Percentiles rank a stretch among this genome's conserved stretches.
phyloP scores from a whole-genome alignment of 1,140 invertebrate species.

The Leptonema lineaticorne region DNA sequence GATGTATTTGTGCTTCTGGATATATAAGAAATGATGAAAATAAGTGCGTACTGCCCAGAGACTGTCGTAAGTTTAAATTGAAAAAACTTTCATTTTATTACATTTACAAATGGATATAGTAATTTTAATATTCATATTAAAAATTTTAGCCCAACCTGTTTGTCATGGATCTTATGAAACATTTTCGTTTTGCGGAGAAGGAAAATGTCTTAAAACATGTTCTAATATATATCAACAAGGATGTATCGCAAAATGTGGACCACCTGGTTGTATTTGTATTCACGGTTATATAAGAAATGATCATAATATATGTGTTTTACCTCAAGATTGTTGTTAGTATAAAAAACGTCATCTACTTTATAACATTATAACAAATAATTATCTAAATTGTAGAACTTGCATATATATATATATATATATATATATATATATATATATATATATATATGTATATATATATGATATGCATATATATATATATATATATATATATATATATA shows the following conservation, averaged over 20 bases:
- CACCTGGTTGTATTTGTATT: background rate
- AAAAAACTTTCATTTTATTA: background rate
- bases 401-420: too few relatives aligned
- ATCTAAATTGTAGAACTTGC: too few relatives aligned
- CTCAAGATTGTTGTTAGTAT: slow-evolving; percentile 2
- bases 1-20: background rate
- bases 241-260: background rate
- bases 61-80: background rate
- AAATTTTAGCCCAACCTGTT: background rate
- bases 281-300: background rate
- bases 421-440: too few relatives aligned
- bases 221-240: background rate
- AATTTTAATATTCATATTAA: too few relatives aligned
- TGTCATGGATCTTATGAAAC: background rate
- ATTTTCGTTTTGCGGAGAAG: background rate
- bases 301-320: background rate
- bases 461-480: too few relatives aligned
- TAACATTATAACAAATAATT: background rate
- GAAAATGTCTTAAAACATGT: background rate
- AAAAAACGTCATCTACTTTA: too few relatives aligned
- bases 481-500: too few relatives aligned
- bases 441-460: too few relatives aligned
- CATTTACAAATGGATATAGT: too few relatives aligned
- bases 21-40: background rate
- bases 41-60: background rate